Conservation (phyloP, 2,113 vertebrate species). For the Mobula hypostoma region DNA sequence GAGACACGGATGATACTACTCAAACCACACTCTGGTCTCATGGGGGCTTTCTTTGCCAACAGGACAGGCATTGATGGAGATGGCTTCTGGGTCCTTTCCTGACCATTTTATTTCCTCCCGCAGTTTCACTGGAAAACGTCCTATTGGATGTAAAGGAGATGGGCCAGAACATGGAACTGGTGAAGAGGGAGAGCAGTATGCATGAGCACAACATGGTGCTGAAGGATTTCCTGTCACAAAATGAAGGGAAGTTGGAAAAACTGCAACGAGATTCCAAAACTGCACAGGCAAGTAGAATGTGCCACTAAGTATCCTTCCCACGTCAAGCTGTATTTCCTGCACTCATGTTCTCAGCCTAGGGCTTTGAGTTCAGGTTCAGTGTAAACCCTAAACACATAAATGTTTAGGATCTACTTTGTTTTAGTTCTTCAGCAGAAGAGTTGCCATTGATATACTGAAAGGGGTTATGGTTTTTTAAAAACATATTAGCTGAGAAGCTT, state of each 20-base stretch:
- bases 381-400: background rate
- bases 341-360: background rate
- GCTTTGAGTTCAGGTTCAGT: background rate
- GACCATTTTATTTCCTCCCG: background rate
- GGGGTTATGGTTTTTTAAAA: background rate
- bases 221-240: constrained; percentile 72
- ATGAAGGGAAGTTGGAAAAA: constrained; percentile 77
- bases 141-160: constrained; percentile 88
- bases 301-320: too few relatives aligned
- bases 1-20: background rate
- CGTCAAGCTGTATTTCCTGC: background rate
- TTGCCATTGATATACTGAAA: background rate
- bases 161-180: constrained; percentile 88
- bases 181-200: constrained; percentile 77
- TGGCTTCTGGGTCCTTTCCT: background rate
- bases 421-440: background rate
- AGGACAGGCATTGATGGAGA: background rate
- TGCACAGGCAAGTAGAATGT: constrained; percentile 64
- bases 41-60: background rate
- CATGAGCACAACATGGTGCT: constrained; percentile 75
- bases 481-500: background rate
- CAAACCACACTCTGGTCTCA: background rate
- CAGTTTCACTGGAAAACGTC: constrained; percentile 94
- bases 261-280: constrained; percentile 83
- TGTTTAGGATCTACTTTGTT: background rate